Conservation (phyloP, 2,113 vertebrate species). For the Melanerpes formicivorus region DNA sequence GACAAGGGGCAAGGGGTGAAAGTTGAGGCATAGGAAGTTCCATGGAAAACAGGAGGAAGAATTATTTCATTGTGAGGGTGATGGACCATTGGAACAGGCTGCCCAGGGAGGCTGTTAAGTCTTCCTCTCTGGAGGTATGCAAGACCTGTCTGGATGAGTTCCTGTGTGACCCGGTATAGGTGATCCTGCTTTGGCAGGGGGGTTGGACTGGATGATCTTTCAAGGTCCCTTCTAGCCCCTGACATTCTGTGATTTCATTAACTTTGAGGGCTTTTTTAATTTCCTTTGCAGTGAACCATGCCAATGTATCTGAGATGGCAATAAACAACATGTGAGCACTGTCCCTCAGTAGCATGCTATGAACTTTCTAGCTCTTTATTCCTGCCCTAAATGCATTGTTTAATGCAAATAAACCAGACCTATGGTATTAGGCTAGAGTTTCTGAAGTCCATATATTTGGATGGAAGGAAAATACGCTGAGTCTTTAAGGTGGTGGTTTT, state of each 20-base stretch:
- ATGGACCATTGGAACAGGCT: too few relatives aligned
- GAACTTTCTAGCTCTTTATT: not conserved
- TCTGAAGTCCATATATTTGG: not conserved
- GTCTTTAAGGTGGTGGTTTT: not conserved
- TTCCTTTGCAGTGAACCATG: not conserved
- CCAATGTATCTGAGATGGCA: not conserved
- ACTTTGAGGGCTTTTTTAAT: not conserved
- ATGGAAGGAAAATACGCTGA: not conserved
- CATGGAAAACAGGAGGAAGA: too few relatives aligned
- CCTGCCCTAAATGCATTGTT: not conserved
- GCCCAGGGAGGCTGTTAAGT: too few relatives aligned
- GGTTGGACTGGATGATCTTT: too few relatives aligned
- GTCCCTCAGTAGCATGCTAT: not conserved
- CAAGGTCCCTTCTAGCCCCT: too few relatives aligned
- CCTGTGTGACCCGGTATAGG: too few relatives aligned
- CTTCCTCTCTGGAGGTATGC: too few relatives aligned
- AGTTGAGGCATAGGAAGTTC: too few relatives aligned
- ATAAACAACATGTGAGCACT: not conserved
- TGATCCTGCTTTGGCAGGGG: too few relatives aligned
- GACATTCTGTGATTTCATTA: not conserved
- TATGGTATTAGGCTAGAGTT: not conserved
- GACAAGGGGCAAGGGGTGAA: too few relatives aligned
- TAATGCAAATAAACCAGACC: not conserved
- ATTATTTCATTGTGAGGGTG: too few relatives aligned
- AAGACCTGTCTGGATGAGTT: too few relatives aligned